Evolutionary conservation across 2,113 vertebrate genomes (phyloP).

Genomic region (Puma concolor): DNA sequence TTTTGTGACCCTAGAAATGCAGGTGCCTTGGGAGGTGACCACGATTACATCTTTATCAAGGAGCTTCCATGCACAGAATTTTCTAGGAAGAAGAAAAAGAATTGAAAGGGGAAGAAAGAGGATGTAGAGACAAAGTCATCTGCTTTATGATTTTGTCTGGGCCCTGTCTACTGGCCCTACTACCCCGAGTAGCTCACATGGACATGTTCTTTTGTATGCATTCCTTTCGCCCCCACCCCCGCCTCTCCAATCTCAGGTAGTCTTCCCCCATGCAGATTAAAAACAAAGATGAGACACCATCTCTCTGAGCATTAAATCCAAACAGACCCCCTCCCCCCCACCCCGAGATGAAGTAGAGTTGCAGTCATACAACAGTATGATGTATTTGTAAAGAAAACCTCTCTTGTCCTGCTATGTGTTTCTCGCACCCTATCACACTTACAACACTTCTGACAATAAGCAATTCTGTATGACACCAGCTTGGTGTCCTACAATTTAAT

Average conservation of each 20-base stretch:
- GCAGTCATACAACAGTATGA: background rate
- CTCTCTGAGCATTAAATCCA: background rate
- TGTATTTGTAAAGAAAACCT: background rate
- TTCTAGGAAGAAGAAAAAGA: background rate
- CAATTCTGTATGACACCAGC: background rate
- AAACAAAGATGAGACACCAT: background rate
- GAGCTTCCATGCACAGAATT: background rate
- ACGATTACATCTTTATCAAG: background rate
- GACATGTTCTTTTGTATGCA: background rate
- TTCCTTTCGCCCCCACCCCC: background rate
- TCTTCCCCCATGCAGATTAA: background rate
- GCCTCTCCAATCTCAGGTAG: background rate
- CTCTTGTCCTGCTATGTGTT: background rate
- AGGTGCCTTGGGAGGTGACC: background rate
- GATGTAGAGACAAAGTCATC: background rate
- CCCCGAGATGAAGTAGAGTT: background rate
- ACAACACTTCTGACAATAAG: background rate
- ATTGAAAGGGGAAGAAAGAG: background rate
- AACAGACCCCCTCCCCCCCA: background rate
- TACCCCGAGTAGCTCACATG: background rate
- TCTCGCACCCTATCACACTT: background rate
- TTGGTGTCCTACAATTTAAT: background rate
- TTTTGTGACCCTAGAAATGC: constrained; percentile 30
- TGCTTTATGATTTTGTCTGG: background rate
- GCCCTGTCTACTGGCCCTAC: background rate